Conservation (phyloP, 2,888 invertebrate species). For the Plemyria rubiginata region DNA sequence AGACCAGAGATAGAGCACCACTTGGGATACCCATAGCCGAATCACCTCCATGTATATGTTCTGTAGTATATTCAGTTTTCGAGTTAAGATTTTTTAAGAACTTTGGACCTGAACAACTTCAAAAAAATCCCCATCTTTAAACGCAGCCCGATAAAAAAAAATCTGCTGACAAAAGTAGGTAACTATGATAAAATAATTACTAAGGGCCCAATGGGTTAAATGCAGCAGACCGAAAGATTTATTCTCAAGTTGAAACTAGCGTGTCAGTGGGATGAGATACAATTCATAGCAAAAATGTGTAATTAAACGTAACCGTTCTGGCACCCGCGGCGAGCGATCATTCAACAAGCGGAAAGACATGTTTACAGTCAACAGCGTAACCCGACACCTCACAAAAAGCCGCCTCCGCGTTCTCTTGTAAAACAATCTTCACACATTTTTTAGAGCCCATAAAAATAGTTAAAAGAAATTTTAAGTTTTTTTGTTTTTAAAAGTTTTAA, state of each 20-base stretch:
- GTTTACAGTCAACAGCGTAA: constrained; percentile 82
- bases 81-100: too few relatives aligned
- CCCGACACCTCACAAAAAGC: constrained; percentile 79
- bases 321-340: constrained; percentile 72
- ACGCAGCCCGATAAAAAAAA: too few relatives aligned
- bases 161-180: too few relatives aligned
- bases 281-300: constrained; percentile 42
- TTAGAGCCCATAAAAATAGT: constrained; percentile 83
- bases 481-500: constrained; percentile 62
- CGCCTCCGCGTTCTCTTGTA: constrained; percentile 80
- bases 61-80: too few relatives aligned
- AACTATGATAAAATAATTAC: too few relatives aligned
- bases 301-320: constrained; percentile 53
- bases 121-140: too few relatives aligned
- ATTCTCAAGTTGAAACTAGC: background rate
- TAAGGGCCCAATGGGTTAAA: too few relatives aligned
- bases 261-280: constrained; percentile 32
- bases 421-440: constrained; percentile 82
- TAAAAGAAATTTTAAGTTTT: constrained; percentile 76
- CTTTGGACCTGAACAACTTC: too few relatives aligned
- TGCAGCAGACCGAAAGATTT: background rate
- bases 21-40: too few relatives aligned
- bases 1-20: too few relatives aligned
- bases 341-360: constrained; percentile 77
- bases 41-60: too few relatives aligned